Conservation (phyloP, 2,113 vertebrate genomes). For the Crocuta crocuta region DNA sequence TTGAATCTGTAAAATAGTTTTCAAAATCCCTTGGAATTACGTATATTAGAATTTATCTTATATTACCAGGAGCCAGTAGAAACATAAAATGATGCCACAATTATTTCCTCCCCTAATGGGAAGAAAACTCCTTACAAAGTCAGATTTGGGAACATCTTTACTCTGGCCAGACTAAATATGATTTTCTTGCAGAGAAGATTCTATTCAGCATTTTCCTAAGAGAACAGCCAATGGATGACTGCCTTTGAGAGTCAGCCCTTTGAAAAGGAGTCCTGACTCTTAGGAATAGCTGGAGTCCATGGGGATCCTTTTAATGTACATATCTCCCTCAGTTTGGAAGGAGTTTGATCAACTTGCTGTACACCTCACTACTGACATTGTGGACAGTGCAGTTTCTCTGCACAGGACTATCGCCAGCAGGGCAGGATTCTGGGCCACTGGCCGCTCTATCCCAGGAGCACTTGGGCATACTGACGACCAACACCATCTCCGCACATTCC, state of each 20-base stretch:
- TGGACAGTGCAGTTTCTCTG: not conserved
- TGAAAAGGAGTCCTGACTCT: not conserved
- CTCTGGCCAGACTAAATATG: not conserved
- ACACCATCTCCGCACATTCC: not conserved
- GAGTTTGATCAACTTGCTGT: not conserved
- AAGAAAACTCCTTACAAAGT: not conserved
- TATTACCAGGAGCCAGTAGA: not conserved
- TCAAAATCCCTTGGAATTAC: not conserved
- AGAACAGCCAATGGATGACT: not conserved
- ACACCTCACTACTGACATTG: not conserved
- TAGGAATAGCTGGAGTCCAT: not conserved
- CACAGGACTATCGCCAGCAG: not conserved
- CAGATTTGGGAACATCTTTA: not conserved
- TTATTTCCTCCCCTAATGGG: not conserved
- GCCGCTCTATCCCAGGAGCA: not conserved
- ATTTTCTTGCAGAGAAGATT: not conserved
- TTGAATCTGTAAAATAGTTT: not conserved
- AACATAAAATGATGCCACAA: not conserved
- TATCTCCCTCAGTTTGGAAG: not conserved
- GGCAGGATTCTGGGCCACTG: not conserved
- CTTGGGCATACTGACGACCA: not conserved
- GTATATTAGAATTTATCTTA: not conserved
- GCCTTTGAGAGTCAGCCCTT: not conserved
- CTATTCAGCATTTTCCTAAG: not conserved
- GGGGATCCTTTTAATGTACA: not conserved